phyloP scores from a whole-genome alignment of 2,888 invertebrate species.

The Hemistola chrysoprasaria region DNA sequence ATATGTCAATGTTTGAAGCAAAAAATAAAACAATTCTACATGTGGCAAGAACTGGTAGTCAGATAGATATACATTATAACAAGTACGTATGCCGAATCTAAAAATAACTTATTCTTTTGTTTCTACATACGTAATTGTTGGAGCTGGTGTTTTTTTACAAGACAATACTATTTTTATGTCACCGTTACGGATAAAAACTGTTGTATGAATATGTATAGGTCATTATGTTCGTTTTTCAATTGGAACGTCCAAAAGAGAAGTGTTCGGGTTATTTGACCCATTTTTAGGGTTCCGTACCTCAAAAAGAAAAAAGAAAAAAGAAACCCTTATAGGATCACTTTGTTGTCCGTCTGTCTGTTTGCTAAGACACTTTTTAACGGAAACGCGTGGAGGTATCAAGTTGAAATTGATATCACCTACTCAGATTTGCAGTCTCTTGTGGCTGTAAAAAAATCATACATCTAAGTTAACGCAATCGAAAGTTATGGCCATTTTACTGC shows the following conservation, averaged over 20 bases:
- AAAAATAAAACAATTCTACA: neutral
- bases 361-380: no score
- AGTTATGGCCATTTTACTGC: no score
- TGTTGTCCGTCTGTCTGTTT: no score
- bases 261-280: slow-evolving; percentile 9
- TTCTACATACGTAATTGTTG: slow-evolving; percentile 51
- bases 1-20: neutral
- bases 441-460: no score
- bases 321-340: no score
- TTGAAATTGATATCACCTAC: no score
- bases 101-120: slow-evolving; percentile 70
- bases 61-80: no score
- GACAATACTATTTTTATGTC: slow-evolving; percentile 72
- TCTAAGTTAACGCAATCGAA: no score
- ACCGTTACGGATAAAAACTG: slow-evolving; percentile 72
- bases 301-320: no score
- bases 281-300: slow-evolving; percentile 5
- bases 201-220: slow-evolving; percentile 59
- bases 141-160: slow-evolving; percentile 63
- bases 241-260: slow-evolving; percentile 5
- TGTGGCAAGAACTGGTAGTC: neutral
- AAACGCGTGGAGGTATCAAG: no score
- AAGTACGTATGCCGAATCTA: slow-evolving; percentile 22
- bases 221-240: slow-evolving; percentile 15
- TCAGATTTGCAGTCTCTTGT: no score